Percentiles rank a stretch among this genome's conserved stretches.
Conservation (phyloP, 2,113 vertebrate species). For the Edolisoma coerulescens region DNA sequence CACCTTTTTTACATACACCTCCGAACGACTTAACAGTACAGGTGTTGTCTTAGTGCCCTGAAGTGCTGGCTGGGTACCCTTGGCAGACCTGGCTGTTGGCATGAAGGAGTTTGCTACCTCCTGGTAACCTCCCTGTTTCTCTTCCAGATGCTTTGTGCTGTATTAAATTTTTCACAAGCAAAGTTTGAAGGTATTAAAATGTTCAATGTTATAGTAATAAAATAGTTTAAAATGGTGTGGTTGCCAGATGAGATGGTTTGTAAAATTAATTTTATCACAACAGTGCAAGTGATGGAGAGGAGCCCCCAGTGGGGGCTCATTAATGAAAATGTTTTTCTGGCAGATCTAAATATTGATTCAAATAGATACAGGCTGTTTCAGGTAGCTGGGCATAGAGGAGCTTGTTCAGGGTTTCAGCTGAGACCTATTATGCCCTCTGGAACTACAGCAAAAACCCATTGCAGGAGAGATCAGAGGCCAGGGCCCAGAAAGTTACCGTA, state of each 20-base stretch:
- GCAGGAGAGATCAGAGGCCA: background rate
- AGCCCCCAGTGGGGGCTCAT: background rate
- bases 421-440: background rate
- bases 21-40: background rate
- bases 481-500: background rate
- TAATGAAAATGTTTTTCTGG: background rate
- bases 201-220: background rate
- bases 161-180: background rate
- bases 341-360: background rate
- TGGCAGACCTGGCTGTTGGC: background rate
- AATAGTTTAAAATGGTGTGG: background rate
- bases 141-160: background rate
- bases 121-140: background rate
- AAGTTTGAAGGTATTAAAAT: background rate
- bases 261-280: background rate
- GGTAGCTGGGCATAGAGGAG: background rate
- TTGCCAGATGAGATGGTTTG: background rate
- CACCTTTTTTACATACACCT: background rate
- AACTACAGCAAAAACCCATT: background rate
- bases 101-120: background rate
- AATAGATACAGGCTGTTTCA: background rate
- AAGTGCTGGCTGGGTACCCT: background rate
- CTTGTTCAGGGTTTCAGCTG: background rate
- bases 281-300: background rate
- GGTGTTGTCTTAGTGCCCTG: background rate